Percentiles rank a stretch among this genome's conserved stretches.
These are phyloP conservation scores for Callithrix jacchus DNA, from an alignment of 2,113 vertebrate genomes.

Conservation along the genomic window DNA sequence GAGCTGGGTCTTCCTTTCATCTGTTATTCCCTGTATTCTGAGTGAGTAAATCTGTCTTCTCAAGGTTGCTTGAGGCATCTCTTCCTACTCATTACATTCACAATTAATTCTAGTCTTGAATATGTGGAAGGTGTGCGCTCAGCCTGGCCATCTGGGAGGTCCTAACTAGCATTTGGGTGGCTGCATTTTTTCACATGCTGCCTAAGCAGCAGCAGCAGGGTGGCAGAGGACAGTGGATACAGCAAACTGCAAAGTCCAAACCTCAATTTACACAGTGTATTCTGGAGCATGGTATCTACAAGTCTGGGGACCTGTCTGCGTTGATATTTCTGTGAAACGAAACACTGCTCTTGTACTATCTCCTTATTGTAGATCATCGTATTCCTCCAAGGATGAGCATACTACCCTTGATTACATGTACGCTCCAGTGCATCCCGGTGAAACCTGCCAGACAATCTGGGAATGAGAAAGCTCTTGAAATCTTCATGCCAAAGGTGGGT, in stretches of 20 bases:
- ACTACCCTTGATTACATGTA: too few relatives aligned
- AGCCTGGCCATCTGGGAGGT: too few relatives aligned
- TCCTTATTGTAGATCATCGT: neutral
- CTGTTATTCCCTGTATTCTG: neutral
- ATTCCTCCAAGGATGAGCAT: neutral
- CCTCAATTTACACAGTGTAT: neutral
- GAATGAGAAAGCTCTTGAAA: neutral
- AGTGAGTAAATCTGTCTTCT: neutral
- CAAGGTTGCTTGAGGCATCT: too few relatives aligned
- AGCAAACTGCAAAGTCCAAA: neutral
- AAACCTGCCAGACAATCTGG: neutral
- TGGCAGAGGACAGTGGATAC: neutral
- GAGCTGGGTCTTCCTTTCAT: neutral
- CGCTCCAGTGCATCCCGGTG: neutral
- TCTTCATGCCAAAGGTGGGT: neutral
- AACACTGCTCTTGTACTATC: neutral
- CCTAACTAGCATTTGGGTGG: neutral
- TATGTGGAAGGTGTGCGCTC: neutral
- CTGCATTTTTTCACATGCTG: neutral
- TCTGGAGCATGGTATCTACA: neutral
- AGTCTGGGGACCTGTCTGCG: neutral
- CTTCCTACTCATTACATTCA: neutral
- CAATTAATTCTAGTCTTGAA: neutral
- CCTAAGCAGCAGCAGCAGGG: neutral
- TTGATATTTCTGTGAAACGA: neutral